These are phyloP conservation scores for Rhyacophila evoluta DNA, from an alignment of 2,888 invertebrate species.

Conservation along the genomic window DNA sequence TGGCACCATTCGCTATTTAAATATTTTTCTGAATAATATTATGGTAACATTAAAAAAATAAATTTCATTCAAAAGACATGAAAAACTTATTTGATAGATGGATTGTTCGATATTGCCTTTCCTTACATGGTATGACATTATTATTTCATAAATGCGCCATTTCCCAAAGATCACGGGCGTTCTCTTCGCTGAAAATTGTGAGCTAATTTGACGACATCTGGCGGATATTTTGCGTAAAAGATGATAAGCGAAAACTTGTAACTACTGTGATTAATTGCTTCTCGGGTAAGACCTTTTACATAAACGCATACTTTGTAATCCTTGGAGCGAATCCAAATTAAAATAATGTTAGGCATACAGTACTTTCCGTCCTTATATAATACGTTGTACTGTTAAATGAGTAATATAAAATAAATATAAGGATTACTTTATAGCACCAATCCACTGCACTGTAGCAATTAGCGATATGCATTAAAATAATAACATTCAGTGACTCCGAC, in stretches of 20 bases:
- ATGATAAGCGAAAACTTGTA: slow-evolving; percentile 10
- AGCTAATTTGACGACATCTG: slow-evolving; percentile 30
- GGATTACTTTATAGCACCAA: too few relatives aligned
- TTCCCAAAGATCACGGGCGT: neutral
- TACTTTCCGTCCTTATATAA: too few relatives aligned
- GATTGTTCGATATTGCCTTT: neutral
- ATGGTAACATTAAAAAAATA: too few relatives aligned
- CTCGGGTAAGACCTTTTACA: neutral
- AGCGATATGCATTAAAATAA: too few relatives aligned
- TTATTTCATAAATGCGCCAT: neutral
- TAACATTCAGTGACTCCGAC: too few relatives aligned
- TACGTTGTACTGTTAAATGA: too few relatives aligned
- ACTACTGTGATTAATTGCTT: slow-evolving; percentile 22
- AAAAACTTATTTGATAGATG: neutral
- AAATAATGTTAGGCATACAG: too few relatives aligned
- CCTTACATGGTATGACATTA: neutral
- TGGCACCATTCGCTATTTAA: too few relatives aligned
- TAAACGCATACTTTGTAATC: neutral
- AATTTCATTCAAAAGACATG: too few relatives aligned
- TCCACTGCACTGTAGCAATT: too few relatives aligned
- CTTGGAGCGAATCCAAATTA: neutral
- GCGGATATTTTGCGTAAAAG: slow-evolving; percentile 11
- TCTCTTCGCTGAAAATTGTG: neutral
- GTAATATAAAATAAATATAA: too few relatives aligned
- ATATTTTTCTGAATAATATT: too few relatives aligned